phyloP scores from a whole-genome alignment of 2,113 vertebrate genomes.

The Cercocebus atys region DNA sequence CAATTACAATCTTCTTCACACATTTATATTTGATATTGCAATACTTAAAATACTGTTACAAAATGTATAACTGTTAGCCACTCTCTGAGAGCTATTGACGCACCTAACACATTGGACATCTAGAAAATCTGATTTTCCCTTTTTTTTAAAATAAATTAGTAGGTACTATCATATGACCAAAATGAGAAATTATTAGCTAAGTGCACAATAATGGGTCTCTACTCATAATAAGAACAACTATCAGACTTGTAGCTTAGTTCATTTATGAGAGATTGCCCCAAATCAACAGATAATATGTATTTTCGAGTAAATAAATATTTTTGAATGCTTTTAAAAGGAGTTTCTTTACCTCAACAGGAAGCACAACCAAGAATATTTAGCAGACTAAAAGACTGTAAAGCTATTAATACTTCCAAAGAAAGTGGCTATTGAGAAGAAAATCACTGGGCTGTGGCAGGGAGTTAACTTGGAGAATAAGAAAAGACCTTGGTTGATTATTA shows the following conservation, averaged over 20 bases:
- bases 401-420: background rate
- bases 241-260: background rate
- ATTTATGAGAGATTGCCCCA: background rate
- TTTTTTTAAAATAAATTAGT: background rate
- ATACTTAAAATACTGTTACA: background rate
- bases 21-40: background rate
- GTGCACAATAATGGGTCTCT: background rate
- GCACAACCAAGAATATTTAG: background rate
- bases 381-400: background rate
- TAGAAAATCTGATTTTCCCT: background rate
- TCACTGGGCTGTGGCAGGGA: fast-evolving
- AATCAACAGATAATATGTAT: background rate
- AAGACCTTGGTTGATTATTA: background rate
- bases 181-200: background rate
- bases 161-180: background rate
- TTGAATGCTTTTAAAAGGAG: background rate
- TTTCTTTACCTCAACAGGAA: background rate
- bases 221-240: background rate
- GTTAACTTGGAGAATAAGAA: background rate
- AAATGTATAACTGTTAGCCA: background rate
- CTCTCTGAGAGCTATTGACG: background rate
- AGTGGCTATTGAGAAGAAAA: background rate
- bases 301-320: background rate
- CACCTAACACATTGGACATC: background rate
- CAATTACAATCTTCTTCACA: background rate